Conservation (phyloP, 1,140 invertebrate genomes). For the Carposina sasakii region DNA sequence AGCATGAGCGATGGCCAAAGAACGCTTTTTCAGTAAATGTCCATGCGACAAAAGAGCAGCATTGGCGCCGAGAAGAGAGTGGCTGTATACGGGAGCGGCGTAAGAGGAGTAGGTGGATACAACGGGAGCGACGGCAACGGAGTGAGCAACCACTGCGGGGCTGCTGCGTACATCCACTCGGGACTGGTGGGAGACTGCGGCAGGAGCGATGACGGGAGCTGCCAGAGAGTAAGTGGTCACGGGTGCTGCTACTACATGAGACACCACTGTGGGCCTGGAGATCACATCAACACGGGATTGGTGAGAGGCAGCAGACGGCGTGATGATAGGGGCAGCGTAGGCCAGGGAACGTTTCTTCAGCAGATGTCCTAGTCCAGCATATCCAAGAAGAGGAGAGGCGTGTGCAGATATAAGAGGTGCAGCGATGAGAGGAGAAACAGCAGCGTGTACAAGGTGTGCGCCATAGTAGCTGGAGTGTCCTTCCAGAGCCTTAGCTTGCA, state of each 20-base stretch:
- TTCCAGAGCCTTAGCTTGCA: constrained; percentile 59
- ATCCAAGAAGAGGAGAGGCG: constrained; percentile 47
- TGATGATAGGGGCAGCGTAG: constrained; percentile 12
- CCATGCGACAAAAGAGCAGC: no score
- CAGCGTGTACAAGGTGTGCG: constrained; percentile 32
- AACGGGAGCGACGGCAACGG: constrained; percentile 27
- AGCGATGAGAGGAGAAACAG: constrained; percentile 24
- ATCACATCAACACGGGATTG: constrained; percentile 62
- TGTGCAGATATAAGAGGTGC: constrained; percentile 29
- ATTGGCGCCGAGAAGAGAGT: no score
- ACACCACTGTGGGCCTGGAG: constrained; percentile 41
- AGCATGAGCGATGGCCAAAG: constrained; percentile 32
- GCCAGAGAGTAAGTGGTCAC: constrained; percentile 19
- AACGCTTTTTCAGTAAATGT: constrained; percentile 17
- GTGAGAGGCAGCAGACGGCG: constrained; percentile 62
- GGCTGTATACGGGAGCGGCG: constrained; percentile 18
- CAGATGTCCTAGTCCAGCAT: constrained; percentile 48
- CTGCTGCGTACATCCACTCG: constrained; percentile 29
- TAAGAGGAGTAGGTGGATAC: constrained; percentile 30
- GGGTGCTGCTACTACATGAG: constrained; percentile 31
- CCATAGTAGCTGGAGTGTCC: constrained; percentile 16
- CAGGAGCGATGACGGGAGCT: constrained; percentile 15
- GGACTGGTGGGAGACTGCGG: constrained; percentile 61
- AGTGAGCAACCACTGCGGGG: constrained; percentile 28
- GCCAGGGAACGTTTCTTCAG: constrained; percentile 30